Evolutionary conservation across 2,797 vertebrate species (phyloP).

Genomic region (Pelochelys cantorii): DNA sequence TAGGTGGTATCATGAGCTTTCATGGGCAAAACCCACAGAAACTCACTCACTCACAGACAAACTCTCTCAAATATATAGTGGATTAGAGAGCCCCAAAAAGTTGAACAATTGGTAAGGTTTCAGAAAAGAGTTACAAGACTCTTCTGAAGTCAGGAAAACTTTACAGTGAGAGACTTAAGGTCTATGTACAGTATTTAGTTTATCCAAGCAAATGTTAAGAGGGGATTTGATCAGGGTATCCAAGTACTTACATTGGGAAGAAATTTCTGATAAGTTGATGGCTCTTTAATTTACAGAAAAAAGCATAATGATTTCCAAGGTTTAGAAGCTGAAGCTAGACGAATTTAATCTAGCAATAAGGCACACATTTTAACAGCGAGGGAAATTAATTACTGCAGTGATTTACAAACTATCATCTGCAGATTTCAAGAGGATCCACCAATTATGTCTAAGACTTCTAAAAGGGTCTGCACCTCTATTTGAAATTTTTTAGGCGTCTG

Average conservation of each 20-base stretch:
- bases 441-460: too few species aligned
- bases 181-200: background rate
- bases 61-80: too few species aligned
- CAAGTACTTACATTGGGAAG: background rate
- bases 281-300: background rate
- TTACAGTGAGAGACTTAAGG: background rate
- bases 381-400: background rate
- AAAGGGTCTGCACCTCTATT: too few species aligned
- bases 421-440: too few species aligned
- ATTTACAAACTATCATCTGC: too few species aligned
- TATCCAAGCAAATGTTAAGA: accelerated
- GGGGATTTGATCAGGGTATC: background rate
- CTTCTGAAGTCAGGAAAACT: background rate
- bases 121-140: background rate
- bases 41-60: too few species aligned
- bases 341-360: background rate
- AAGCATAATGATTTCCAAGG: accelerated
- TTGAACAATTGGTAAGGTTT: background rate
- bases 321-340: accelerated
- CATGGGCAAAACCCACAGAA: too few species aligned
- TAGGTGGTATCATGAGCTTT: too few species aligned
- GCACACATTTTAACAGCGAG: background rate
- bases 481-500: too few species aligned
- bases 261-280: background rate
- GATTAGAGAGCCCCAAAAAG: too few species aligned